Conservation (phyloP, 2,888 invertebrate genomes). For the Torymus auratus region DNA sequence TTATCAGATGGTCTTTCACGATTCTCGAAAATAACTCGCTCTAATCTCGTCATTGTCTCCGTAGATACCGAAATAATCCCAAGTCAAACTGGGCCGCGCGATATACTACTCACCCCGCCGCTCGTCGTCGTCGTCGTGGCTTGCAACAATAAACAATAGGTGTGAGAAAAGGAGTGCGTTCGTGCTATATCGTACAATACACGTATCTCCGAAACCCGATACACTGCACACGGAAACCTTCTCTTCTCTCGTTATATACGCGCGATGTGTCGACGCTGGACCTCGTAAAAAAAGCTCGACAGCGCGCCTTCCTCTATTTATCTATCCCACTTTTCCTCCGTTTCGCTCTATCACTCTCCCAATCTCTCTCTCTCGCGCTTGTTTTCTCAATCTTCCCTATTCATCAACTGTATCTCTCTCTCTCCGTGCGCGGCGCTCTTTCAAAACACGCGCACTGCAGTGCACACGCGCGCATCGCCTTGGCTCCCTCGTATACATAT, state of each 20-base stretch:
- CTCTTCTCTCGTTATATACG: not conserved
- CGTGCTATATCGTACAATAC: not conserved
- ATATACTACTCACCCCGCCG: no score
- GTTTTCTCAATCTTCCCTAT: constrained; percentile 47
- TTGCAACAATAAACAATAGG: not conserved
- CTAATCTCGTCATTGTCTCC: no score
- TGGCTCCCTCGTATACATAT: not conserved
- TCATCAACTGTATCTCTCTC: constrained; percentile 28
- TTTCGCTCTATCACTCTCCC: constrained; percentile 9
- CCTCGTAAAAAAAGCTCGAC: constrained; percentile 13
- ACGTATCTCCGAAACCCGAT: constrained; percentile 23
- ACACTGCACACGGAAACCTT: not conserved
- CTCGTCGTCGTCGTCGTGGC: no score
- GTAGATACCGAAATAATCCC: no score
- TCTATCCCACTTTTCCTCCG: constrained; percentile 32
- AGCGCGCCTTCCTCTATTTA: constrained; percentile 20
- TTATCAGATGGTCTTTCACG: no score
- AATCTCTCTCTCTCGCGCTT: constrained; percentile 1
- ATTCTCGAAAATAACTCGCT: no score
- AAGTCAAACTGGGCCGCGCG: not conserved
- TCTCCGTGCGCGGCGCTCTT: not conserved
- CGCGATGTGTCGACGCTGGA: not conserved
- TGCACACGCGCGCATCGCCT: not conserved
- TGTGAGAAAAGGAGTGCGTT: not conserved
- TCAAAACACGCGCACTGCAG: constrained; percentile 6